Evolutionary conservation across 1,140 invertebrate genomes (phyloP).

Genomic region (Bradysia coprophila): DNA sequence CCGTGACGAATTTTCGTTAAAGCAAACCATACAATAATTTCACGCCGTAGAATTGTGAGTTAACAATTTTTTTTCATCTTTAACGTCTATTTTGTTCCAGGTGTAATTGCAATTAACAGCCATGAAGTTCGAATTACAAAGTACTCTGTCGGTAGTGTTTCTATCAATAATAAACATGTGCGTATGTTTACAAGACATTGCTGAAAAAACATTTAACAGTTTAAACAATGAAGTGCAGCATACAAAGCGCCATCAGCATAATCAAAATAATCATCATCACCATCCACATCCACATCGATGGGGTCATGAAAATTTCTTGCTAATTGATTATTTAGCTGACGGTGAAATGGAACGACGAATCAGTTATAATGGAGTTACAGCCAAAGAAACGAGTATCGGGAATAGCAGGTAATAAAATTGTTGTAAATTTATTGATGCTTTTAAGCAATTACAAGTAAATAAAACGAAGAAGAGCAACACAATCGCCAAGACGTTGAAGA

Average conservation of each 20-base stretch:
- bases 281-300: too few relatives aligned
- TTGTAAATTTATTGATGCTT: too few relatives aligned
- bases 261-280: neutral
- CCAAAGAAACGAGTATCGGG: conserved; percentile 39
- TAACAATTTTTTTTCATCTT: too few relatives aligned
- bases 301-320: conserved; percentile 33
- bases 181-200: neutral
- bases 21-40: too few relatives aligned
- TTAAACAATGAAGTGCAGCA: neutral
- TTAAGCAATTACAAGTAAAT: too few relatives aligned
- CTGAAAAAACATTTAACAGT: neutral
- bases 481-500: too few relatives aligned
- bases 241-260: neutral
- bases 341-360: conserved; percentile 40
- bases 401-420: conserved; percentile 1
- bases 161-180: neutral
- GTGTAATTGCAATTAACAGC: too few relatives aligned
- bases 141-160: neutral
- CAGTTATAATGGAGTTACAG: conserved; percentile 35
- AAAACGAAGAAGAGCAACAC: too few relatives aligned
- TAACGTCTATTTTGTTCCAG: too few relatives aligned
- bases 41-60: too few relatives aligned
- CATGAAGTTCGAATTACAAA: neutral
- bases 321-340: conserved; percentile 33
- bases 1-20: too few relatives aligned